phyloP scores from a whole-genome alignment of 2,113 vertebrate species.

The Girardinichthys multiradiatus region DNA sequence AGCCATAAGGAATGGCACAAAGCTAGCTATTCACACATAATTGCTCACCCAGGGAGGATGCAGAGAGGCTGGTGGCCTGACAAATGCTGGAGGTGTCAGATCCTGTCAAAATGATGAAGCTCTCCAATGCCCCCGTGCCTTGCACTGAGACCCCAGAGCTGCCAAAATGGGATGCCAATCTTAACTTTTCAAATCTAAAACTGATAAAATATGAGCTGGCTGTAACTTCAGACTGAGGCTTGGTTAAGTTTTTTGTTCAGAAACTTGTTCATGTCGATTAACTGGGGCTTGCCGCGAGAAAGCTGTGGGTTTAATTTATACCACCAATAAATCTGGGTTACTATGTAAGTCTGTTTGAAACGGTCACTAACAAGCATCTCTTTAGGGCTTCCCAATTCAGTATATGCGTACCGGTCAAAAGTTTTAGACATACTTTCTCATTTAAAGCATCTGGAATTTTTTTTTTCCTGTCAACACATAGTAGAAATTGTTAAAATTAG shows the following conservation, averaged over 20 bases:
- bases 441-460: too few relatives aligned
- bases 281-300: slow-evolving; percentile 25
- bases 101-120: slow-evolving; percentile 81
- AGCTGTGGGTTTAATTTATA: slow-evolving; percentile 55
- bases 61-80: slow-evolving; percentile 71
- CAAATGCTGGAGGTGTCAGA: slow-evolving; percentile 70
- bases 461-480: too few relatives aligned
- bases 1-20: slow-evolving; percentile 76
- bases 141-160: slow-evolving; percentile 54
- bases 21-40: slow-evolving; percentile 76
- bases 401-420: too few relatives aligned
- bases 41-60: slow-evolving; percentile 80
- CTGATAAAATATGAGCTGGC: slow-evolving; percentile 70
- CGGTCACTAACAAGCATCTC: slow-evolving; percentile 30
- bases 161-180: slow-evolving; percentile 69
- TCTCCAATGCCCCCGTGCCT: slow-evolving; percentile 54
- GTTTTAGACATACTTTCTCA: too few relatives aligned
- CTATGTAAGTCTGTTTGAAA: slow-evolving; percentile 45
- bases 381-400: slow-evolving; percentile 11
- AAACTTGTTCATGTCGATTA: too few relatives aligned
- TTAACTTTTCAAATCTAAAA: slow-evolving; percentile 72
- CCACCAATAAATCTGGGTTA: slow-evolving; percentile 38
- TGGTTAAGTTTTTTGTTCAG: slow-evolving; percentile 50
- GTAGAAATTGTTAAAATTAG: too few relatives aligned
- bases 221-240: slow-evolving; percentile 50